A percentile compares a stretch with the other conserved stretches of the same genome.
phyloP scores from a whole-genome alignment of 2,888 invertebrate genomes.

The Mimachlamys varia region DNA sequence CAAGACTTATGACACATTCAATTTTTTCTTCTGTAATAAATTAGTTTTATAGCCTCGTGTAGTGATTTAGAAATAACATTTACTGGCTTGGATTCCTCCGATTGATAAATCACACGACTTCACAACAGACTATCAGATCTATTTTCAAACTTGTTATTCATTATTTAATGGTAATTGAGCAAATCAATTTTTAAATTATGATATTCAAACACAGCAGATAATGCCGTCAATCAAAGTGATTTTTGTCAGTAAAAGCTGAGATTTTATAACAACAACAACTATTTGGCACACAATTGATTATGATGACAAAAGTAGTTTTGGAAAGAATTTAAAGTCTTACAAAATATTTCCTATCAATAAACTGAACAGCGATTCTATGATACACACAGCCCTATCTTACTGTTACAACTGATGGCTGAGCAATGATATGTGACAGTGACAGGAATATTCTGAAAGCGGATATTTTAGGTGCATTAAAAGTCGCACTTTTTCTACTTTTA shows the following conservation, averaged over 20 bases:
- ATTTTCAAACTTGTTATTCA: not conserved
- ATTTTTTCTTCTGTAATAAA: not conserved
- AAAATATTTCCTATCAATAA: no score
- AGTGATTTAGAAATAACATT: not conserved
- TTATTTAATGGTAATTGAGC: constrained; percentile 34
- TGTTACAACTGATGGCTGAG: no score
- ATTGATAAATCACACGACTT: not conserved
- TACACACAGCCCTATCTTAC: no score
- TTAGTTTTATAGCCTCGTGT: not conserved
- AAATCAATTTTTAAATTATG: constrained; percentile 12
- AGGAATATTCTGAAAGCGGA: no score
- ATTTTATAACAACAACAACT: no score
- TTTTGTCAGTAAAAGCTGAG: not conserved
- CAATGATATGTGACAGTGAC: no score
- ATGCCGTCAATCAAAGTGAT: not conserved
- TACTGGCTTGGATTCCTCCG: not conserved
- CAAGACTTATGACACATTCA: not conserved
- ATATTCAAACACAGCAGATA: not conserved
- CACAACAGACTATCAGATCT: not conserved
- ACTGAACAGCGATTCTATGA: no score
- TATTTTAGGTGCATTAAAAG: no score
- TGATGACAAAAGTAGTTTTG: no score
- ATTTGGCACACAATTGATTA: no score
- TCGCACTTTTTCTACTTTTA: no score
- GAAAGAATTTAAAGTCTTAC: no score